Evolutionary conservation across 2,797 vertebrate species (phyloP), one percentile per base, ranked within the genome.

Genomic region (Dendrocincla fuliginosa): DNA sequence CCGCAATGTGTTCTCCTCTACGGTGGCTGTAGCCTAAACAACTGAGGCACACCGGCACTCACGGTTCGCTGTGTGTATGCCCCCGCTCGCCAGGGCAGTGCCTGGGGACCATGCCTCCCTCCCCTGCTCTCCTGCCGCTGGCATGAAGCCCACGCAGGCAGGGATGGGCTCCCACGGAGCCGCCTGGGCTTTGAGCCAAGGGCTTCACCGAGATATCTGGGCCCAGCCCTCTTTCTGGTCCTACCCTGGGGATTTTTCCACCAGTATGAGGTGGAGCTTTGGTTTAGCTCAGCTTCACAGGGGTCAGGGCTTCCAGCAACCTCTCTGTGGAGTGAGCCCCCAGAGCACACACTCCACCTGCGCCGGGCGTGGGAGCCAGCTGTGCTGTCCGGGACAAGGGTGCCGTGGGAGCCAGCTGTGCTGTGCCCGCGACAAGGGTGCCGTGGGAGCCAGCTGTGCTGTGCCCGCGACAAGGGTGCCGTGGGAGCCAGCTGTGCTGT

Each of bases 301-400:
- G 13, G 30, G 11, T 30, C 32, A 23, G 44, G n/a, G 56, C 13
- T 85, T 14, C 50, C 76, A 42, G 80, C 28, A 42, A 42, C 14
- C 35, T 46, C 41, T 17, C 0, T 3, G 27, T 42, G 37, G 4
- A 30, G 27, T 7, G 33, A 47, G 2, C 1, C 19, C 0, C 44
- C 22, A 46, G 20, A 10, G 59, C 15, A 18, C 46, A 16, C 17
- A 24, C 23, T 13, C 0, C 0, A 9, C 14, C 23, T 1, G 4
- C 39, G 4, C n/a, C 0, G 4, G 30, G 61, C 0, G 1, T 0
- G 3, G 46, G 18, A 79, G 67, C 35, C 83, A 47, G 13, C 0
- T 42, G 42, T 41, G 41, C 41, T 41, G 41, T 35, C 35, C 3
- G 1, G 41, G 28, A 32, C 4, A 8, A 16, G 39, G 24, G 5